A percentile compares a stretch with the other conserved stretches of the same genome.
Conservation (phyloP, 2,797 vertebrate genomes). For the Chaunax sp. region DNA sequence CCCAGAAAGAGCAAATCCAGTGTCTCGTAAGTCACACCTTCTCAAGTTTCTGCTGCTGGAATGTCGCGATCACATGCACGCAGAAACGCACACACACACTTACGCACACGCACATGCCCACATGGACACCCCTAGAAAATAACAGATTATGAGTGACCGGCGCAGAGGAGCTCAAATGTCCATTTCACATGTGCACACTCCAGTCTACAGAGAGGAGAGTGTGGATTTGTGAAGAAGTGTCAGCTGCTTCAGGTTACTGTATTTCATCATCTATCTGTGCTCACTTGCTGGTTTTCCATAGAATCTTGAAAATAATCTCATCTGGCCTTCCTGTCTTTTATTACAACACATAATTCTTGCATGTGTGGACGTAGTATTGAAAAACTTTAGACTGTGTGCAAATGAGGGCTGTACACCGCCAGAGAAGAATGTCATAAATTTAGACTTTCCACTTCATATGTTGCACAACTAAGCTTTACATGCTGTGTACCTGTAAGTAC, state of each 20-base stretch:
- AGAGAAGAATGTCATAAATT: slow-evolving; percentile 10
- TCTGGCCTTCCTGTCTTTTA: slow-evolving; percentile 21
- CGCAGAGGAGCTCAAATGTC: slow-evolving; percentile 48
- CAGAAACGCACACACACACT: slow-evolving; percentile 21
- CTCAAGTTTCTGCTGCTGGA: slow-evolving; percentile 77
- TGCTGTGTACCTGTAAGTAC: slow-evolving; percentile 34
- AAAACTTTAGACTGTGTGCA: slow-evolving; percentile 11
- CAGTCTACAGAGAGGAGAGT: slow-evolving; percentile 52
- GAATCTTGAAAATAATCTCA: slow-evolving; percentile 42
- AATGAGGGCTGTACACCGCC: slow-evolving; percentile 2
- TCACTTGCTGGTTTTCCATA: slow-evolving; percentile 38
- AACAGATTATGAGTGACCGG: slow-evolving; percentile 56
- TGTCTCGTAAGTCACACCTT: slow-evolving; percentile 76
- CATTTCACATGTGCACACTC: slow-evolving; percentile 48
- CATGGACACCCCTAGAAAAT: slow-evolving; percentile 56
- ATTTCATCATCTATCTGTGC: slow-evolving; percentile 14
- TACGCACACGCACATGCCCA: slow-evolving; percentile 26
- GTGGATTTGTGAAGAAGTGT: slow-evolving; percentile 63
- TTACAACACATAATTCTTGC: slow-evolving; percentile 28
- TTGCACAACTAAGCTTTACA: slow-evolving; percentile 37
- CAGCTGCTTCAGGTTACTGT: slow-evolving; percentile 53
- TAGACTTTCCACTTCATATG: slow-evolving; percentile 5
- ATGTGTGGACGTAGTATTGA: neutral
- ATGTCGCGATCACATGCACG: slow-evolving; percentile 57
- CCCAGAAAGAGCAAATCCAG: slow-evolving; percentile 72